These are phyloP conservation scores for Cosmorhoe ocellata DNA, from an alignment of 2,888 invertebrate genomes.

Conservation along the genomic window DNA sequence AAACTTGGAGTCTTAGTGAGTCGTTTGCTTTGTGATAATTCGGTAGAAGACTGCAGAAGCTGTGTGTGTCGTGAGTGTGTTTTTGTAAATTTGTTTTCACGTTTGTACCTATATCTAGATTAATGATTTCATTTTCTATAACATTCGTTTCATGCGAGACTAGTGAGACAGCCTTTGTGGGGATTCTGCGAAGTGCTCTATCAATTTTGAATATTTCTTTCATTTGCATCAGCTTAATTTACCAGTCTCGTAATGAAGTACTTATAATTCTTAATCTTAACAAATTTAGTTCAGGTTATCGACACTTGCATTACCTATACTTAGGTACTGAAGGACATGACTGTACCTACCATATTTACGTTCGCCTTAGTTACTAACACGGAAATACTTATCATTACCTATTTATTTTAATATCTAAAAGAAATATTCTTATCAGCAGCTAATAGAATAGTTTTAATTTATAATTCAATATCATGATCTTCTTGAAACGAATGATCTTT, in stretches of 20 bases:
- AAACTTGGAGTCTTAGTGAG: slow-evolving; percentile 54
- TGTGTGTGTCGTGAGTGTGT: slow-evolving; percentile 72
- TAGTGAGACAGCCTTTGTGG: slow-evolving; percentile 1
- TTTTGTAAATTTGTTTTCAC: slow-evolving; percentile 60
- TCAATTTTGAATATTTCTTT: not conserved
- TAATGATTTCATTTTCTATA: slow-evolving; percentile 39
- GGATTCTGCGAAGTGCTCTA: not conserved
- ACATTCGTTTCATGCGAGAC: slow-evolving; percentile 34
- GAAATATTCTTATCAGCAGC: slow-evolving; percentile 37
- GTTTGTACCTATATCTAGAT: slow-evolving; percentile 63
- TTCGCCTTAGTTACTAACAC: slow-evolving; percentile 14
- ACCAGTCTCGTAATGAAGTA: slow-evolving; percentile 17
- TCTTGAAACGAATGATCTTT: slow-evolving; percentile 50
- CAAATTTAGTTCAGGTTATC: not conserved
- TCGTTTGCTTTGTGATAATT: slow-evolving; percentile 73
- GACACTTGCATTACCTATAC: slow-evolving; percentile 1
- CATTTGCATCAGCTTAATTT: slow-evolving; percentile 10
- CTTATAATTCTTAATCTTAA: slow-evolving; percentile 8
- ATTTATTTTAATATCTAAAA: slow-evolving; percentile 48
- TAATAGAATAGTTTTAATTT: slow-evolving; percentile 48
- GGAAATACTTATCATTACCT: slow-evolving; percentile 33
- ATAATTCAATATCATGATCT: slow-evolving; percentile 54
- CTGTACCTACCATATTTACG: slow-evolving; percentile 2
- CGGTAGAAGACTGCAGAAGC: slow-evolving; percentile 72
- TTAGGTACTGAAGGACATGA: slow-evolving; percentile 1